Evolutionary conservation across 2,888 invertebrate genomes (phyloP).

Genomic region (Coenonympha arcania): DNA sequence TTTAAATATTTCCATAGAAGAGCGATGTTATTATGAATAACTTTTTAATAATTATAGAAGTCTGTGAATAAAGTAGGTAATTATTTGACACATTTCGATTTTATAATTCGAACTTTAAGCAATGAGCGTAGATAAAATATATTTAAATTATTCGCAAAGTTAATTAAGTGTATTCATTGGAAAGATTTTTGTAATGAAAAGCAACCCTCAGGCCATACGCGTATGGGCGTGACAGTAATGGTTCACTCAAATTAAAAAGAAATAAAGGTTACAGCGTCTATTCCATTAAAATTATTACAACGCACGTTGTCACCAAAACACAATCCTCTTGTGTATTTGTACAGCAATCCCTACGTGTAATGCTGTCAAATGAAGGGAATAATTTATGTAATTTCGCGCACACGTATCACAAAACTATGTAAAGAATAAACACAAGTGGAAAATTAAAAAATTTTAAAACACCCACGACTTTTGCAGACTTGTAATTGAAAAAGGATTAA

Average conservation of each 20-base stretch:
- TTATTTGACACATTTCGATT: no score
- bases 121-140: no score
- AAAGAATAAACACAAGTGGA: constrained; percentile 3
- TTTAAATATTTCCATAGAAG: no score
- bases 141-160: constrained; percentile 2
- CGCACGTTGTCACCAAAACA: constrained; percentile 21
- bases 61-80: no score
- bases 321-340: constrained; percentile 21
- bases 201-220: constrained; percentile 10
- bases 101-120: no score
- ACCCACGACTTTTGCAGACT: no score
- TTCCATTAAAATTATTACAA: constrained; percentile 25
- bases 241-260: constrained; percentile 25
- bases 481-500: no score
- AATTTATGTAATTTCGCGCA: constrained; percentile 3
- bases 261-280: constrained; percentile 24
- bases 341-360: constrained; percentile 16
- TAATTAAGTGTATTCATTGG: constrained; percentile 11
- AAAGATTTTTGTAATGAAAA: constrained; percentile 13
- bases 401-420: background rate
- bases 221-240: constrained; percentile 23
- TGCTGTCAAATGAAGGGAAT: constrained; percentile 14
- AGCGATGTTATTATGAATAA: no score
- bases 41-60: no score
- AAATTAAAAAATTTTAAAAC: background rate